phyloP scores from a whole-genome alignment of 1,140 invertebrate genomes.

The Aradophagus sp. region DNA sequence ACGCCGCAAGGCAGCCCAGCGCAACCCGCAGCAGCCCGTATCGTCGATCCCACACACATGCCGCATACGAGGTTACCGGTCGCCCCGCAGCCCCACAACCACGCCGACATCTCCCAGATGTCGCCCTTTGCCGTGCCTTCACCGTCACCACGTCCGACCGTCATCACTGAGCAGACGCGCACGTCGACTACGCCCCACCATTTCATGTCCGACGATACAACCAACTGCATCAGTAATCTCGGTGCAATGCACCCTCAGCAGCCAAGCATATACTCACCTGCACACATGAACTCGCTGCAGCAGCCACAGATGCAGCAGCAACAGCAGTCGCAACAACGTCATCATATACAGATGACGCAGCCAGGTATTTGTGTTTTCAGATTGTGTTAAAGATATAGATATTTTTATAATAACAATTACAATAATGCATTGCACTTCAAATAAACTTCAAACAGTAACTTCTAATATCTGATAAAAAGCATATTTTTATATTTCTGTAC shows the following conservation, averaged over 20 bases:
- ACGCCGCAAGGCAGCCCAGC: slow-evolving; percentile 78
- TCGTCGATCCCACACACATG: slow-evolving; percentile 72
- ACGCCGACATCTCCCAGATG: slow-evolving; percentile 74
- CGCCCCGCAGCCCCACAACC: slow-evolving; percentile 68
- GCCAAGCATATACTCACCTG: slow-evolving; percentile 75
- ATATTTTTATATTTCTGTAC: no score
- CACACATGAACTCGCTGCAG: slow-evolving; percentile 69
- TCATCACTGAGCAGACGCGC: slow-evolving; percentile 76
- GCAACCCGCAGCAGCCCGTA: slow-evolving; percentile 66
- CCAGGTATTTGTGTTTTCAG: slow-evolving; percentile 8
- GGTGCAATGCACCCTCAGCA: slow-evolving; percentile 75
- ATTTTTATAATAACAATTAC: no score
- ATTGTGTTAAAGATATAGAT: no score
- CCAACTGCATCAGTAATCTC: slow-evolving; percentile 73
- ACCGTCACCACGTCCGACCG: slow-evolving; percentile 72
- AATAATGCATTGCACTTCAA: no score
- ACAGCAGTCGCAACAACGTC: no score
- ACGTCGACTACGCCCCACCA: slow-evolving; percentile 75
- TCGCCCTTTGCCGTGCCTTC: slow-evolving; percentile 72
- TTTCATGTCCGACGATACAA: slow-evolving; percentile 70
- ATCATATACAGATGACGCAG: slow-evolving; percentile 63
- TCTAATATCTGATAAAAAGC: no score
- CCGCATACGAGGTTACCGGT: slow-evolving; percentile 77
- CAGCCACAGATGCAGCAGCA: slow-evolving; percentile 26
- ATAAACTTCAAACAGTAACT: no score